Evolutionary conservation across 2,797 vertebrate genomes (phyloP), one percentile per base, ranked within the genome.

Genomic region (Dromococcyx pavoninus): DNA sequence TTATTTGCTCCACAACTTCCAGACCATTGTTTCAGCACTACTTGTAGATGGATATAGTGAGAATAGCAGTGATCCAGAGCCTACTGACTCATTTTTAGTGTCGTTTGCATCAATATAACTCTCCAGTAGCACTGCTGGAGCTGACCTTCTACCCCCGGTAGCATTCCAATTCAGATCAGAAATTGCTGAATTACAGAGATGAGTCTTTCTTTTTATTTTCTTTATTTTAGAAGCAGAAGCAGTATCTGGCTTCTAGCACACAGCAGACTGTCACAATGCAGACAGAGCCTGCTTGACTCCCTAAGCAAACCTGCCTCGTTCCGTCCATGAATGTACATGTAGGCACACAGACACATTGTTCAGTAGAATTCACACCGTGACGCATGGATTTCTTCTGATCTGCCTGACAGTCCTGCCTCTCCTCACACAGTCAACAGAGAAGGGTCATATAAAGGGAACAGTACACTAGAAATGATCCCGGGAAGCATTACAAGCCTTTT

Each of bases 251-350:
- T 89, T 58, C 23, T 28, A 66, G 67, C 43, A 19, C 44, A 5
- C 18, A 33, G 65, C 35, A 86, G 37, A 12, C 79, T 50, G 35
- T 24, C 81, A 85, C 33, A 5, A 25, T 48, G 57, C 61, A 88
- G 58, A n/a, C 25, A 39, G 35, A 86, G 27, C 64, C 64, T 70
- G 28, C 64, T 53, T 0, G 0, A 15, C 35, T 72, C 28, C 53
- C 48, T 23, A 3, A 70, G 35, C 39, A 27, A 84, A 58, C 30
- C 64, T 54, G 43, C 39, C 43, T 56, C 5, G 0, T 37, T 67
- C 25, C 0, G 0, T 32, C 56, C 22, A 0, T 5, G 10, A 65
- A 66, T 28, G 7, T 6, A 16, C 35, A 7, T 7, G 16, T 1
- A 0, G 44, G 54, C 4, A 3, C 43, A 33, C 4, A 9, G 25